phyloP scores from a whole-genome alignment of 1,140 invertebrate genomes.

The Xylocopa sonorina region DNA sequence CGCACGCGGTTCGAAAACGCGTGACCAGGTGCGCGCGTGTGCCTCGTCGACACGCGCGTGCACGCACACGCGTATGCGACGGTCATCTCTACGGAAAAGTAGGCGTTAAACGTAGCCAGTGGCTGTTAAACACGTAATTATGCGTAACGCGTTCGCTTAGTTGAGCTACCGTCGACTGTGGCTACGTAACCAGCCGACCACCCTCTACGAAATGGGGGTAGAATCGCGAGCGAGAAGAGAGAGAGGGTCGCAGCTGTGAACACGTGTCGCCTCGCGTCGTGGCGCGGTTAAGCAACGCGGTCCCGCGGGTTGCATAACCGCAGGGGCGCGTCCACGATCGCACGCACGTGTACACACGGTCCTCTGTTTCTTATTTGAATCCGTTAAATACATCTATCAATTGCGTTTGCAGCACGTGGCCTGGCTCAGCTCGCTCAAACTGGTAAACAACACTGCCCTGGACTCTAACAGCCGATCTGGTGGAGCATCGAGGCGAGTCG shows the following conservation, averaged over 20 bases:
- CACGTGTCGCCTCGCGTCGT: slow-evolving; percentile 37
- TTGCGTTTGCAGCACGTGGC: slow-evolving; percentile 7
- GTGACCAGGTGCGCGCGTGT: not conserved
- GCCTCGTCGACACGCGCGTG: not conserved
- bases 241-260: slow-evolving; percentile 33
- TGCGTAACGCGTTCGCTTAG: slow-evolving; percentile 64
- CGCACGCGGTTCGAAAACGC: slow-evolving; percentile 11
- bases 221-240: slow-evolving; percentile 43
- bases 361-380: slow-evolving; percentile 33
- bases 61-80: slow-evolving; percentile 8
- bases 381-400: slow-evolving; percentile 50
- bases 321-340: not conserved
- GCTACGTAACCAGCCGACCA: slow-evolving; percentile 57
- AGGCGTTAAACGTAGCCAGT: slow-evolving; percentile 44
- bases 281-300: not conserved
- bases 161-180: slow-evolving; percentile 59
- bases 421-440: not conserved
- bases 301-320: not conserved
- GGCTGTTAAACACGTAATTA: slow-evolving; percentile 47
- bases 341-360: slow-evolving; percentile 43
- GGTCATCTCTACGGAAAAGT: slow-evolving; percentile 46
- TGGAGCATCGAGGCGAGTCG: slow-evolving; percentile 77
- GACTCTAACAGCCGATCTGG: slow-evolving; percentile 75
- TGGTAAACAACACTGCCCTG: too few relatives aligned
- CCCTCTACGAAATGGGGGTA: slow-evolving; percentile 46